phyloP scores from a whole-genome alignment of 2,888 invertebrate species.

The Phanerotoma sp. region DNA sequence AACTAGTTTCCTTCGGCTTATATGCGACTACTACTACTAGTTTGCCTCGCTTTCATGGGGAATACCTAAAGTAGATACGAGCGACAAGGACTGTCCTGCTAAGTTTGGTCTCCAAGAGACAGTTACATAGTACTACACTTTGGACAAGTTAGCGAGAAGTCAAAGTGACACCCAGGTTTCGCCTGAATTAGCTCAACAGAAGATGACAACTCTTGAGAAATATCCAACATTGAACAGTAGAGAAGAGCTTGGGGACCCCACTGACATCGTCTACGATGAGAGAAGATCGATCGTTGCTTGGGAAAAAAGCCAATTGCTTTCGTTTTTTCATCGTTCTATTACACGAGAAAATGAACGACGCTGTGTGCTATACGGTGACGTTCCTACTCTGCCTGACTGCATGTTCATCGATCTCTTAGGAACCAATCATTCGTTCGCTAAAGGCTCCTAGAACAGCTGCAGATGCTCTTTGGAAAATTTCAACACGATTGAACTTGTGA shows the following conservation, averaged over 20 bases:
- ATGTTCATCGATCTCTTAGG: background rate
- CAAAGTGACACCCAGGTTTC: slow-evolving; percentile 6
- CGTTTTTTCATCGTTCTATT: background rate
- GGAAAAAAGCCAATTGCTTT: background rate
- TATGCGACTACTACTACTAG: slow-evolving; percentile 7
- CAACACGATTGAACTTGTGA: background rate
- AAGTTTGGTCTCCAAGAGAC: slow-evolving; percentile 12
- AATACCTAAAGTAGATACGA: slow-evolving; percentile 5
- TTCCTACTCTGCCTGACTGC: too few species aligned
- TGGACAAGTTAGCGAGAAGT: slow-evolving; percentile 1
- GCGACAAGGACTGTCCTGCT: slow-evolving; percentile 7
- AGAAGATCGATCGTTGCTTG: background rate
- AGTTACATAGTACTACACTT: slow-evolving; percentile 4
- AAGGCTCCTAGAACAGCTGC: background rate
- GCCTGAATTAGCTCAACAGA: background rate
- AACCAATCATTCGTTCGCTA: background rate
- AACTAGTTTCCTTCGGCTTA: slow-evolving; percentile 22
- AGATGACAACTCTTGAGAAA: background rate
- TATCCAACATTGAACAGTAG: background rate
- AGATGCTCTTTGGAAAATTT: background rate
- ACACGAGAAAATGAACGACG: background rate
- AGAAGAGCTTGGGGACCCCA: too few species aligned
- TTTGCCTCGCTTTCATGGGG: background rate
- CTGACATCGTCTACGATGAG: too few species aligned
- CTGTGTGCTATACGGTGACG: background rate